Evolutionary conservation across 2,888 invertebrate genomes (phyloP), one percentile per base, ranked within the genome.

Genomic region (Neoascia interrupta): DNA sequence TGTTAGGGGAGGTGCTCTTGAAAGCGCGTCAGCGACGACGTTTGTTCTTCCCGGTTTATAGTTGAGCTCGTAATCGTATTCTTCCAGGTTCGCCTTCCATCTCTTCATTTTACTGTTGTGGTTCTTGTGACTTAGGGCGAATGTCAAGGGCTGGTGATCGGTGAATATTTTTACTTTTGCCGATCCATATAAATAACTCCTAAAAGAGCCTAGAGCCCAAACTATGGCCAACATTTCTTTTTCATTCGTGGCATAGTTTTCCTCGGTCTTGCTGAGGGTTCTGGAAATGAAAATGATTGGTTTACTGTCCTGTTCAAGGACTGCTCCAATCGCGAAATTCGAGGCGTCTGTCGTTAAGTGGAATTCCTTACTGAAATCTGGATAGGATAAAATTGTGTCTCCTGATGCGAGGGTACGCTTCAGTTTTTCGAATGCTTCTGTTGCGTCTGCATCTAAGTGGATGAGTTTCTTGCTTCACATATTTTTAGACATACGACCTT

Each of bases 341-440:
- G 68, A 56, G 1, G 75, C 75, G 21, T 75, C 75, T 1, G 63
- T 75, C 3, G 63, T 68, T 8, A 58, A 11, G 1, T 68, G 11
- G 10, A 68, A 68, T 10, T 19, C n/a, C 28, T 49, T 51, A n/a
- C 41, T 26, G 13, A 43, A 60, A 37, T 60, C 41, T 3, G 49
- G 41, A 8, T 45, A 49, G n/a, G 28, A 6, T 15, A 68, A 28
- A 5, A 58, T 10, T 16, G 51, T 1, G 15, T 60, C 51, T 19
- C 45, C 8, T 1, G 61, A 76, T 4, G 28, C 18, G 1, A 61
- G 23, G 2, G 66, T 13, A 39, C 39, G 53, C 34, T 60, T 60
- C 1, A 66, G 34, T 16, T 66, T 74, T 10, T 51, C n/a, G 8
- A 60, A 51, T 10, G 68, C 21, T 10, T 69, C 60, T 6, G 49